Percentiles rank a stretch among this genome's conserved stretches.
These are phyloP conservation scores for Bucco capensis DNA, from an alignment of 2,113 vertebrate genomes.

Conservation along the genomic window DNA sequence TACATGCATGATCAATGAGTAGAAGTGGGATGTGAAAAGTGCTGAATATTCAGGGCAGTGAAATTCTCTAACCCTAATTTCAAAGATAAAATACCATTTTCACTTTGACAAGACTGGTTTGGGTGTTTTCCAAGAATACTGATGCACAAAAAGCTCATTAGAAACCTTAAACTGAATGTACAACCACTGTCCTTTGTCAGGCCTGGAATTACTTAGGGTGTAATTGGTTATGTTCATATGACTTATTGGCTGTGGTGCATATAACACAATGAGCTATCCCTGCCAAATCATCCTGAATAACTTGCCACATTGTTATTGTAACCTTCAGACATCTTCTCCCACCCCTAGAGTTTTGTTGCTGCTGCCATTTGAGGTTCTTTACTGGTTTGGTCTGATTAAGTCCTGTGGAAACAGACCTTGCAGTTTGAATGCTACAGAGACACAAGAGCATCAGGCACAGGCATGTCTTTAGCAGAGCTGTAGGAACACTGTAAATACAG, in stretches of 20 bases:
- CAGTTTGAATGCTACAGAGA: neutral
- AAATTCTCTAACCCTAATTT: conserved; percentile 56
- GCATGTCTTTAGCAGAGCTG: neutral
- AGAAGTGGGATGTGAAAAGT: conserved; percentile 18
- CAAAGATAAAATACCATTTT: conserved; percentile 50
- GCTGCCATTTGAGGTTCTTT: neutral
- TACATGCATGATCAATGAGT: conserved; percentile 58
- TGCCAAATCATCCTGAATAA: neutral
- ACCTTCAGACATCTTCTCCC: neutral
- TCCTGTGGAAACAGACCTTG: neutral
- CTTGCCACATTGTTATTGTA: neutral
- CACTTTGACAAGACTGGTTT: conserved; percentile 28
- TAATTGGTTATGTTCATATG: neutral
- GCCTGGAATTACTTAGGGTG: neutral
- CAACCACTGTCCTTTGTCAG: conserved; percentile 4
- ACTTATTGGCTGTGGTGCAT: neutral
- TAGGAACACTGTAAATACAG: neutral
- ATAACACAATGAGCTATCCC: neutral
- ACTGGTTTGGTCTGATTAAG: neutral
- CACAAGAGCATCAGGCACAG: neutral
- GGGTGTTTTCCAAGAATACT: conserved; percentile 36
- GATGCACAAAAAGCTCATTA: conserved; percentile 32
- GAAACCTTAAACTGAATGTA: neutral
- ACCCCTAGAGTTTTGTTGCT: neutral
- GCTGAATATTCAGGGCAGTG: conserved; percentile 55